Percentiles rank a stretch among this genome's conserved stretches.
Evolutionary conservation across 2,888 invertebrate species (phyloP).

Genomic region (Athetis lepigone): DNA sequence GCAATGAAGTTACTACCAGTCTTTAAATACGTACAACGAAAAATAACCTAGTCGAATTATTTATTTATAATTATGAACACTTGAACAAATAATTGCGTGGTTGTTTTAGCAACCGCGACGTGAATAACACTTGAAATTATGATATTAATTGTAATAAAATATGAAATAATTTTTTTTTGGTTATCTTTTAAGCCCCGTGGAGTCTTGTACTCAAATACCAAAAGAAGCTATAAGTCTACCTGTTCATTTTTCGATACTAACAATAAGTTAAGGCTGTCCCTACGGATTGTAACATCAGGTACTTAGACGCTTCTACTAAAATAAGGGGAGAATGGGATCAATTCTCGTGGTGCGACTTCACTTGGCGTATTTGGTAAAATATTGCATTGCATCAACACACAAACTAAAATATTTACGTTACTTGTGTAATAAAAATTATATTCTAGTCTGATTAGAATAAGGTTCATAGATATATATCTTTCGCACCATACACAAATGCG

Average conservation of each 20-base stretch:
- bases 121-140: conserved; percentile 41
- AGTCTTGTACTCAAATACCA: background rate
- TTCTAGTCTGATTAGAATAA: no score
- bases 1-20: conserved; percentile 83
- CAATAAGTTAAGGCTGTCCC: conserved; percentile 33
- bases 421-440: no score
- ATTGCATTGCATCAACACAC: no score
- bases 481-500: no score
- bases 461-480: no score
- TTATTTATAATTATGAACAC: conserved; percentile 69
- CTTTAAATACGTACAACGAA: conserved; percentile 71
- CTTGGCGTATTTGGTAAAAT: no score
- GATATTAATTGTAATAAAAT: conserved; percentile 35
- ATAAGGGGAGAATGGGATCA: conserved; percentile 32
- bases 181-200: background rate
- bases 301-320: conserved; percentile 21
- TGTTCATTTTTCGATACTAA: conserved; percentile 12
- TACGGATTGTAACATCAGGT: conserved; percentile 20
- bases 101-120: conserved; percentile 36
- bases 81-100: conserved; percentile 63
- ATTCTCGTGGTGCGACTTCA: no score
- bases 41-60: conserved; percentile 67
- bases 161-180: conserved; percentile 11
- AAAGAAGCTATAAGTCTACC: background rate
- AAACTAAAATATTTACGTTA: no score